Conservation (phyloP, 37 sponge, comb jelly and placozoan species). For the Mnemiopsis leidyi region DNA sequence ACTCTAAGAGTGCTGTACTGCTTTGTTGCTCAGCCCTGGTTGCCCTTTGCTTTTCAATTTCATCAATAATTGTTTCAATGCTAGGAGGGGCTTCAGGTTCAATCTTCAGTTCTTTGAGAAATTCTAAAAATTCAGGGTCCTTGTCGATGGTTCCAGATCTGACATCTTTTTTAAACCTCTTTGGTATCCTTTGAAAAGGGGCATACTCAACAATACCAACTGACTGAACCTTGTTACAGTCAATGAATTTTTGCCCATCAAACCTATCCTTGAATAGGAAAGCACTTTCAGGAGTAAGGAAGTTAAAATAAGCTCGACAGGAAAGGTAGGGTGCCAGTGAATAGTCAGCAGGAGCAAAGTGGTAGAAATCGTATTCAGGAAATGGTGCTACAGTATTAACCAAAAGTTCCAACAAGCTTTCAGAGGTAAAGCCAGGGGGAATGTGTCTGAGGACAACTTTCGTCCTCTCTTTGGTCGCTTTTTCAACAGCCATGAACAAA, state of each 20-base stretch:
- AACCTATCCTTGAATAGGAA: background rate
- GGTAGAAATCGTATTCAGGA: conserved; percentile 16
- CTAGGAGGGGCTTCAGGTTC: conserved; percentile 50
- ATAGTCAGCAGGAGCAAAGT: conserved; percentile 38
- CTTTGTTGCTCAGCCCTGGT: background rate
- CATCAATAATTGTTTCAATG: conserved; percentile 48
- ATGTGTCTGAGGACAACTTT: conserved; percentile 46
- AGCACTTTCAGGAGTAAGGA: background rate
- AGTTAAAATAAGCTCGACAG: conserved; percentile 44
- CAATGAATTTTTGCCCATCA: conserved; percentile 49
- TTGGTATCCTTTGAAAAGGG: conserved; percentile 39
- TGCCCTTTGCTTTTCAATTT: conserved; percentile 42
- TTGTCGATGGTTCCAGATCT: conserved; percentile 21
- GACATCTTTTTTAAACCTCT: conserved; percentile 27
- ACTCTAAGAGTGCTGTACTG: conserved; percentile 24
- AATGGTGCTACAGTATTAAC: background rate
- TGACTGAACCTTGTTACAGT: conserved; percentile 19
- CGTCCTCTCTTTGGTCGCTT: background rate
- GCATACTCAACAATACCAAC: conserved; percentile 48
- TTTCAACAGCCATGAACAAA: conserved; percentile 9
- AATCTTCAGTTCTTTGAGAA: background rate
- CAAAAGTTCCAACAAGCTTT: conserved; percentile 4
- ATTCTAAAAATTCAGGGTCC: background rate
- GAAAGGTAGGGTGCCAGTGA: background rate
- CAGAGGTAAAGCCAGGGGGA: background rate